Base-by-base conservation (phyloP, 92 coral and sea anemone genomes). In the Desmophyllum pertusum region DNA sequence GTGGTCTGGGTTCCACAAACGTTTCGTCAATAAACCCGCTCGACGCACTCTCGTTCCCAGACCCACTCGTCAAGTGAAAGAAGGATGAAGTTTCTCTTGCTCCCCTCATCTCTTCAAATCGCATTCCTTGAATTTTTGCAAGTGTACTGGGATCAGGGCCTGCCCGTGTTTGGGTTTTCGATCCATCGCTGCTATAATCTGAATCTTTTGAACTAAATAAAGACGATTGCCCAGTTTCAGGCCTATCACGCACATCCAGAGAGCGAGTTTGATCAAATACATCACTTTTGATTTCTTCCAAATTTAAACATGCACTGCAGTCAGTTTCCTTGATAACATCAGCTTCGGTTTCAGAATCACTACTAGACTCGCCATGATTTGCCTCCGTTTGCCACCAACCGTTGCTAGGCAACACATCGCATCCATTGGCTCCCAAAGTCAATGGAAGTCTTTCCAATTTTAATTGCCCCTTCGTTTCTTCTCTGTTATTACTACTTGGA, bases 381-480 rank as follows among this genome's bases (percentile, higher is more conserved):
- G 23, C 37, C 64, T 67, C 48, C 42, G 70, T 31, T 30, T 6
- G 13, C 81, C 88, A 82, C 79, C 81, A 72, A 11, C 88, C 86
- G 85, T 90, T 75, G 80, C 93, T 77, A 69, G 93, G 93, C 78
- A 90, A 87, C 93, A n/a, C 35, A 23, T 80, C 64, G 39, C 41
- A 19, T 67, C 8, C 18, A 8, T 48, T 18, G 27, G 3, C 45
- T 27, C n/a, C 84, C 38, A 57, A 67, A 80, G 23, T 65, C 23
- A 52, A 50, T n/a, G 71, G 64, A 48, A 35, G 35, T 15, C 37
- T 38, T 66, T 66, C 72, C 19, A 66, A 66, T 66, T 66, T 66
- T 4, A 33, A 36, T 66, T 31, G 43, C 6, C 25, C 41, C 41
- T 38, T 33, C n/a, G n/a, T 27, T 21, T 2, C n/a, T n/a, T n/a